Conservation (phyloP, 2,888 invertebrate species). For the Eristalis tenax region DNA sequence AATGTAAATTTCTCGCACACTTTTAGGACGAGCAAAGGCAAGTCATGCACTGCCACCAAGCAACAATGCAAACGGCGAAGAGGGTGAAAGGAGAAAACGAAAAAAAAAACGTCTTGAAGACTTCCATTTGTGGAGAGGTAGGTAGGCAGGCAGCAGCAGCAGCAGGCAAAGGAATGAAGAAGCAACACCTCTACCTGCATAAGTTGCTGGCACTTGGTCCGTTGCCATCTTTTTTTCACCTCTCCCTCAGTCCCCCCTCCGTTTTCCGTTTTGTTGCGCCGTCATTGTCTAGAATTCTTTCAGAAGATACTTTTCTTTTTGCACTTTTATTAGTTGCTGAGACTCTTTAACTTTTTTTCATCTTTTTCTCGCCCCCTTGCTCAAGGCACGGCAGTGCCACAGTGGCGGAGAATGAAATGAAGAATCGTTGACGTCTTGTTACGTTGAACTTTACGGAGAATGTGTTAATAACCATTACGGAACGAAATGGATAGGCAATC, state of each 20-base stretch:
- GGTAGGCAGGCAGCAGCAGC: conserved; percentile 30
- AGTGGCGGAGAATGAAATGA: neutral
- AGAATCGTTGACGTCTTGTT: conserved; percentile 49
- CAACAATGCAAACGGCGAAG: conserved; percentile 5
- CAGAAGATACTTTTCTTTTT: conserved; percentile 28
- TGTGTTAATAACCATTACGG: conserved; percentile 54
- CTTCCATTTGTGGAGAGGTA: conserved; percentile 27
- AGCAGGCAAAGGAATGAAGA: conserved; percentile 38
- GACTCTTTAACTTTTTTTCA: neutral
- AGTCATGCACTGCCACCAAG: conserved; percentile 8
- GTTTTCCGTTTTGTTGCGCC: conserved; percentile 13
- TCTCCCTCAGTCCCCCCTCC: neutral
- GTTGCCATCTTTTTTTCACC: conserved; percentile 36
- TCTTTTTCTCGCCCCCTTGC: no score
- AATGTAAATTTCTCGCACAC: conserved; percentile 36
- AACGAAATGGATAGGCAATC: conserved; percentile 44
- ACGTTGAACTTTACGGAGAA: conserved; percentile 56
- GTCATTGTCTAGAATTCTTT: conserved; percentile 40
- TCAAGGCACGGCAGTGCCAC: no score
- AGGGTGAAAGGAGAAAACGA: conserved; percentile 28
- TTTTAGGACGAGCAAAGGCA: neutral
- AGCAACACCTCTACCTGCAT: conserved; percentile 51
- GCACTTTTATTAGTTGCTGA: conserved; percentile 22
- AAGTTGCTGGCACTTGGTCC: conserved; percentile 44
- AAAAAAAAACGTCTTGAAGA: conserved; percentile 56